These are phyloP conservation scores for Dromas ardeola DNA, from an alignment of 2,113 vertebrate genomes.

Conservation along the genomic window DNA sequence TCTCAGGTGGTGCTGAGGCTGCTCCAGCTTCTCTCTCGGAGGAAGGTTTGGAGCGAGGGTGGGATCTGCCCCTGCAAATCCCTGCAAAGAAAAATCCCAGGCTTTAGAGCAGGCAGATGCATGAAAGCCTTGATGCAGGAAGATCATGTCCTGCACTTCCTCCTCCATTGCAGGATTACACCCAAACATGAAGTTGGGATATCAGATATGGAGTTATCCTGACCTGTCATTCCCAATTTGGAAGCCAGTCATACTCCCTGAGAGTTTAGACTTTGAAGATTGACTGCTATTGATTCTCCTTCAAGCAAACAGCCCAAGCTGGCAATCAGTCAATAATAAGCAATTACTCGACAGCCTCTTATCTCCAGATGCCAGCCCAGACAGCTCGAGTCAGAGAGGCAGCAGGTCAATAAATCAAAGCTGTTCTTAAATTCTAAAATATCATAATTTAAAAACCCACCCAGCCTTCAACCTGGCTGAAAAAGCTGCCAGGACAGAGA, in stretches of 20 bases:
- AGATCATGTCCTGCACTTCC: background rate
- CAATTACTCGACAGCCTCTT: slow-evolving; percentile 63
- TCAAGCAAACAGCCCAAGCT: slow-evolving; percentile 38
- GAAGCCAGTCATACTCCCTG: slow-evolving; percentile 4
- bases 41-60: background rate
- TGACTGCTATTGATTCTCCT: slow-evolving; percentile 64
- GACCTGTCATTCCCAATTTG: slow-evolving; percentile 47
- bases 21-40: background rate
- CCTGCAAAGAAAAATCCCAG: background rate
- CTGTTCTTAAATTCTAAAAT: slow-evolving; percentile 36
- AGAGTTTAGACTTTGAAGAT: slow-evolving; percentile 47
- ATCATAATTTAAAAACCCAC: slow-evolving; percentile 17
- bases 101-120: background rate
- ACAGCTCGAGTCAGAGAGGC: slow-evolving; percentile 33
- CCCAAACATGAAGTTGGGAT: background rate
- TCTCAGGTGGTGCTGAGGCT: background rate
- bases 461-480: slow-evolving; percentile 10
- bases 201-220: slow-evolving; percentile 7
- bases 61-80: background rate
- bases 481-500: background rate
- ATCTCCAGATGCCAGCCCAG: slow-evolving; percentile 58
- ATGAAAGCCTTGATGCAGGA: background rate
- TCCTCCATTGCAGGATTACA: background rate
- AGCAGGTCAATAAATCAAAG: slow-evolving; percentile 60
- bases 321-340: slow-evolving; percentile 69